Conservation (phyloP, 1,140 invertebrate species). For the Whitmania pigra region DNA sequence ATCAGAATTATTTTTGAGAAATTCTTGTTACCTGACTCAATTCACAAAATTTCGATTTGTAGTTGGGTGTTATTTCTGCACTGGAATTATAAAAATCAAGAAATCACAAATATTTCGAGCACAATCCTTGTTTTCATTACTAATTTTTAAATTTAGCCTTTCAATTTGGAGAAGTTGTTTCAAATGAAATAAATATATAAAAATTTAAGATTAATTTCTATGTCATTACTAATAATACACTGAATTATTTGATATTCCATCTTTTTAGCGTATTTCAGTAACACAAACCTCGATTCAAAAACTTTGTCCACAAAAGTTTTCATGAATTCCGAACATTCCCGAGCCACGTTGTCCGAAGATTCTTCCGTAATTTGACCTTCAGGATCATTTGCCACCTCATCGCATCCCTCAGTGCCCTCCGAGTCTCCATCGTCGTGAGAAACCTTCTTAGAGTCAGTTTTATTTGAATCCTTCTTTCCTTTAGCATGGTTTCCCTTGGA, state of each 20-base stretch:
- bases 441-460: neutral
- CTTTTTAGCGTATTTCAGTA: neutral
- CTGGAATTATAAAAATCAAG: conserved; percentile 29
- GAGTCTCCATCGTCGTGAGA: conserved; percentile 15
- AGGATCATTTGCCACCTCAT: conserved; percentile 8
- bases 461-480: neutral
- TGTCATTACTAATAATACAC: no score
- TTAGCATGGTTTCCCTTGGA: no score
- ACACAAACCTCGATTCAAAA: conserved; percentile 14
- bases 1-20: neutral
- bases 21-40: conserved; percentile 45
- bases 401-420: conserved; percentile 18
- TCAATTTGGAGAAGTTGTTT: no score
- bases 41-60: conserved; percentile 57
- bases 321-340: conserved; percentile 10
- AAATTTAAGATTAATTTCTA: no score
- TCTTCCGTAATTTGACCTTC: conserved; percentile 4
- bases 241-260: no score
- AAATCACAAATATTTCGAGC: neutral
- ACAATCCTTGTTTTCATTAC: no score
- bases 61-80: conserved; percentile 48
- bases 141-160: no score
- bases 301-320: conserved; percentile 9
- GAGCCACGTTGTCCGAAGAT: neutral
- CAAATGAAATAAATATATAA: no score